Base-by-base conservation (phyloP, 1,140 invertebrate genomes). In the Pseudachorutes palmiensis region DNA sequence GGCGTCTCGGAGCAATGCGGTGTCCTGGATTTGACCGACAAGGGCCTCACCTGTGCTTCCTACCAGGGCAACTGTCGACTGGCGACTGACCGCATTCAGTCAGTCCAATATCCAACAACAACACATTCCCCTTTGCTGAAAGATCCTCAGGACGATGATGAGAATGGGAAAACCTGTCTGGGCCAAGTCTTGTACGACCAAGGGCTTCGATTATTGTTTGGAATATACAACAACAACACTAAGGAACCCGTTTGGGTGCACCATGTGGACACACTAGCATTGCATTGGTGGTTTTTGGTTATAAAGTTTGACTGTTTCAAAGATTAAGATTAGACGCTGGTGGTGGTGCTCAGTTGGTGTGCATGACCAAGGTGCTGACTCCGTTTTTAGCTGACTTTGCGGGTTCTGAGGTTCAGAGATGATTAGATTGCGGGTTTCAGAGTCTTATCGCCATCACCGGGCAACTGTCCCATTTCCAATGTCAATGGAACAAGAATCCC, bases 231-330 rank as follows among this genome's bases (percentile, higher is more conserved):
- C 9, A 19, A 45, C n/a, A n/a, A 45, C 9, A 19, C 9, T 12
- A 45, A 9, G 9, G 51, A 55, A 55, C 51, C 51, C 51, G 12
- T 55, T 55, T 55, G 36, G 36, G 36, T 55, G 12, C 24, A 55
- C 51, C 51, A 55, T 55, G 51, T 55, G 51, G 51, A 55, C 24
- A 41, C n/a, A n/a, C n/a, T n/a, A n/a, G n/a, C n/a, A n/a, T n/a
- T n/a, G n/a, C n/a, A n/a, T 24, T 55, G 24, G 51, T 55, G 51
- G 51, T 55, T 55, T 55, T 55, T 55, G 51, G 51, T 55, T 55
- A n/a, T n/a, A n/a, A 26, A 12, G 51, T 26, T 24, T 55, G 51
- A 5, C 51, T 5, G 12, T 16, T 19, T n/a, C n/a, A 22, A 14
- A 55, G 51, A 55, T 55, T 55, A 55, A 24, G 51, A 55, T 19